phyloP scores from a whole-genome alignment of 2,113 vertebrate species.

The Nansenia antarctica region DNA sequence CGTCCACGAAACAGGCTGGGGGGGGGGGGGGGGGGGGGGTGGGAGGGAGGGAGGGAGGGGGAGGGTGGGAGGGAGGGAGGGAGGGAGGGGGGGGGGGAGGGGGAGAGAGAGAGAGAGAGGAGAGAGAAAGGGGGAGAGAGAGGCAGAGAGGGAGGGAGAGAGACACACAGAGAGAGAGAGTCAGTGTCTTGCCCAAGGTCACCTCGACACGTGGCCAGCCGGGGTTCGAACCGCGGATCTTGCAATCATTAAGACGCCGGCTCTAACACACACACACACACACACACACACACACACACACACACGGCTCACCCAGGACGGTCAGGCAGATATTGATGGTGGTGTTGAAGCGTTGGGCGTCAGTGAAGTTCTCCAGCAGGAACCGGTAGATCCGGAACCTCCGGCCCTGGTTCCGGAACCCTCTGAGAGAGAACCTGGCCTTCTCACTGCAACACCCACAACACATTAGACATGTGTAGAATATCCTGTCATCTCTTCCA shows the following conservation, averaged over 20 bases:
- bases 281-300: too few relatives aligned
- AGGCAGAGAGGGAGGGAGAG: too few relatives aligned
- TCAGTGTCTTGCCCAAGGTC: too few relatives aligned
- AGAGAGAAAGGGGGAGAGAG: background rate
- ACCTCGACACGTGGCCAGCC: too few relatives aligned
- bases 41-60: too few relatives aligned
- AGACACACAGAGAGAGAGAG: background rate
- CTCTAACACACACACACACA: too few relatives aligned
- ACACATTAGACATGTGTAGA: too few relatives aligned
- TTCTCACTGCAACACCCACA: constrained; percentile 75
- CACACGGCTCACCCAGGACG: constrained; percentile 80
- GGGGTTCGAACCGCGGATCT: too few relatives aligned
- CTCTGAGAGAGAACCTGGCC: constrained; percentile 87
- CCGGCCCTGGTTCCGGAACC: constrained; percentile 78
- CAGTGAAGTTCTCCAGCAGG: constrained; percentile 90
- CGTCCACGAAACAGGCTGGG: constrained; percentile 88
- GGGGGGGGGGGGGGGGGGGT: background rate
- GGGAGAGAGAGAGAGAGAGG: background rate
- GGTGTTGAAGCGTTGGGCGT: constrained; percentile 90
- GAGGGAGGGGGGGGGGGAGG: too few relatives aligned
- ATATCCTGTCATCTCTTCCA: too few relatives aligned
- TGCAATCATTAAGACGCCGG: too few relatives aligned
- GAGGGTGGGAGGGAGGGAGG: too few relatives aligned
- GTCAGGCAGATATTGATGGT: constrained; percentile 88
- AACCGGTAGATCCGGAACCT: constrained; percentile 92